Conservation (phyloP, 2,888 invertebrate species). For the Blastobasis adustella region DNA sequence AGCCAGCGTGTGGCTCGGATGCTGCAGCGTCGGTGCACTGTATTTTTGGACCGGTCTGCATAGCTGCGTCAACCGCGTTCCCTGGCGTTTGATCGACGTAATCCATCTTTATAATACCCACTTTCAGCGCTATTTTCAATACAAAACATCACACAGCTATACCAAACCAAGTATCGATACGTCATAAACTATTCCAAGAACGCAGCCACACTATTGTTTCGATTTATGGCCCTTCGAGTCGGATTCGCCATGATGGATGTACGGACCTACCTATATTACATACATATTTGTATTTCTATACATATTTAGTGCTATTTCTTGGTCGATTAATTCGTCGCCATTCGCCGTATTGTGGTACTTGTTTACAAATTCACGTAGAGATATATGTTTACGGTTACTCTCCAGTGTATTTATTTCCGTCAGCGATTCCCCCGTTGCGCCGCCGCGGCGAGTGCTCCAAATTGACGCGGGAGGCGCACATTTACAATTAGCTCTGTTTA, state of each 20-base stretch:
- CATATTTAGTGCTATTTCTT: no score
- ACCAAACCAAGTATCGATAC: no score
- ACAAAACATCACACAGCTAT: not conserved
- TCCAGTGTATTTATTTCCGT: slow-evolving; percentile 56
- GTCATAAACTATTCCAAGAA: not conserved
- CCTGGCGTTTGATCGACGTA: slow-evolving; percentile 20
- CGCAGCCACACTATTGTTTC: not conserved
- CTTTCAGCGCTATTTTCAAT: slow-evolving; percentile 2
- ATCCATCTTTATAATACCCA: slow-evolving; percentile 11
- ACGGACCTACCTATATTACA: no score
- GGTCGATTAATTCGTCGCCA: no score
- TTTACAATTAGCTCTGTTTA: slow-evolving; percentile 67
- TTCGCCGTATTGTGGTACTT: no score
- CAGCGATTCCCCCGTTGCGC: slow-evolving; percentile 62
- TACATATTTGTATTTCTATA: no score
- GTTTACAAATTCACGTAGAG: no score
- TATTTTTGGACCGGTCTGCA: slow-evolving; percentile 51
- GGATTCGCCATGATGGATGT: slow-evolving; percentile 3
- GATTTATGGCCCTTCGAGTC: slow-evolving; percentile 1
- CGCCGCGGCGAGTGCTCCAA: slow-evolving; percentile 43
- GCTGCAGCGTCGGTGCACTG: slow-evolving; percentile 16
- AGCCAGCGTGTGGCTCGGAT: slow-evolving; percentile 11
- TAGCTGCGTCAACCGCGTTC: slow-evolving; percentile 33
- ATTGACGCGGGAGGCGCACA: slow-evolving; percentile 69
- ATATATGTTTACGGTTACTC: no score